Evolutionary conservation across 2,113 vertebrate genomes (phyloP).

Genomic region (Phocoena phocoena): DNA sequence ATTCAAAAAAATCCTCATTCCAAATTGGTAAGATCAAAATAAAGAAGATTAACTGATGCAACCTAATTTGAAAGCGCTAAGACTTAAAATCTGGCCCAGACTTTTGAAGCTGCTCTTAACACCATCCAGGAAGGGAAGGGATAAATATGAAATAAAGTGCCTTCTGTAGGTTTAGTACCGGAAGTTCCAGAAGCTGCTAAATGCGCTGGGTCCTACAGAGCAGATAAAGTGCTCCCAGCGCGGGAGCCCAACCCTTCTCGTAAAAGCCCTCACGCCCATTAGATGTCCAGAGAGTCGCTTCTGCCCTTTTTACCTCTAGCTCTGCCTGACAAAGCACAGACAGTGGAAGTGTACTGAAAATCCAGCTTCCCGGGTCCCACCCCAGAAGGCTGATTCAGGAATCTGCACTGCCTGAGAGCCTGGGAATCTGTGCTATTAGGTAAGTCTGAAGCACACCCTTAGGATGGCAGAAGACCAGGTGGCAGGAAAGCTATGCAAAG

Average conservation of each 20-base stretch:
- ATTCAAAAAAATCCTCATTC: slow-evolving; percentile 57
- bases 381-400: background rate
- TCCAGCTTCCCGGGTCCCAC: background rate
- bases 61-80: slow-evolving; percentile 65
- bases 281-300: background rate
- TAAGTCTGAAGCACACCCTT: background rate
- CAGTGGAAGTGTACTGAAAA: background rate
- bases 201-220: background rate
- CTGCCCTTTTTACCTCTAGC: background rate
- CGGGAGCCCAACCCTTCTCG: background rate
- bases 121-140: slow-evolving; percentile 16
- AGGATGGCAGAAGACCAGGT: background rate
- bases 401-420: too few relatives aligned
- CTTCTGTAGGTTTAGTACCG: background rate
- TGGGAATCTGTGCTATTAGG: background rate
- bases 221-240: background rate
- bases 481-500: background rate
- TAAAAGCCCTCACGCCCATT: background rate
- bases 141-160: slow-evolving; percentile 29
- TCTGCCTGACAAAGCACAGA: background rate
- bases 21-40: slow-evolving; percentile 75
- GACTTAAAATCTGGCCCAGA: slow-evolving; percentile 44
- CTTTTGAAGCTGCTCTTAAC: slow-evolving; percentile 53
- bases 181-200: background rate
- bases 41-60: slow-evolving; percentile 72